Conservation (phyloP, 2,113 vertebrate genomes). For the Xyrauchen texanus region DNA sequence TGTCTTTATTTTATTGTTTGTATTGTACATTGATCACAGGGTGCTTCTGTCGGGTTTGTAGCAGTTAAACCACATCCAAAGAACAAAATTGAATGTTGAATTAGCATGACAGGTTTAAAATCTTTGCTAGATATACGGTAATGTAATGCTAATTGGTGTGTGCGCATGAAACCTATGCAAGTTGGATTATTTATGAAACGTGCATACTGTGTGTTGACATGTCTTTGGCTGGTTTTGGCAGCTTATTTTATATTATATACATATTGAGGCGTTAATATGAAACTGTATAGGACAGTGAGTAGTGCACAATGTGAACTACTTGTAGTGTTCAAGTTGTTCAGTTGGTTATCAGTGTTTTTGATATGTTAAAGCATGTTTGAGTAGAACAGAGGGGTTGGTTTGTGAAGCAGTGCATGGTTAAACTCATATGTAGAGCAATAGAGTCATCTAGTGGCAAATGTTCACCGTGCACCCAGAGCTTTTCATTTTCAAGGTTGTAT, state of each 20-base stretch:
- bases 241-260: not conserved
- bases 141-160: not conserved
- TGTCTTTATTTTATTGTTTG: not conserved
- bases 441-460: slow-evolving; percentile 65
- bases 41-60: not conserved
- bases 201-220: not conserved
- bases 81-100: not conserved
- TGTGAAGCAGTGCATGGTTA: too few relatives aligned
- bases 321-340: not conserved
- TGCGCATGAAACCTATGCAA: too few relatives aligned
- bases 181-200: not conserved
- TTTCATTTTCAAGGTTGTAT: not conserved
- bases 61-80: too few relatives aligned
- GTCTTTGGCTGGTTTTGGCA: not conserved
- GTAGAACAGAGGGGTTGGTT: not conserved
- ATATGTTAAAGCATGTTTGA: not conserved
- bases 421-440: slow-evolving; percentile 50
- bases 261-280: not conserved
- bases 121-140: not conserved
- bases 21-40: not conserved
- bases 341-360: not conserved
- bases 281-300: not conserved
- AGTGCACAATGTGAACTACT: not conserved
- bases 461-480: slow-evolving; percentile 41
- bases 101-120: not conserved